A percentile compares a stretch with the other conserved stretches of the same genome.
Evolutionary conservation across 1,140 invertebrate genomes (phyloP).

Genomic region (Cyphomyrmex costatus): DNA sequence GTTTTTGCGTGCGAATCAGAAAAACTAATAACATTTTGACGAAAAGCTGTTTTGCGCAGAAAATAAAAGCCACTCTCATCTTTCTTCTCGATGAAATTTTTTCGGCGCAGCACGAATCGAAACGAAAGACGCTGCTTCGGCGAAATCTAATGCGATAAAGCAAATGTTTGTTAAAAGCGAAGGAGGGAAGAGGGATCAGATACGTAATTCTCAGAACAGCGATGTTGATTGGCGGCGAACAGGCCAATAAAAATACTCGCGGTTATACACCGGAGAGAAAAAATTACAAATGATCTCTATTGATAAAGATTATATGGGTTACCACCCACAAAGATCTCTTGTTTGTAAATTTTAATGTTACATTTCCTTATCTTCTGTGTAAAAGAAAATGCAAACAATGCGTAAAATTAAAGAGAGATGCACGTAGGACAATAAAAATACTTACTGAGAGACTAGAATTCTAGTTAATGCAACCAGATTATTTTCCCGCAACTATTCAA

Average conservation of each 20-base stretch:
- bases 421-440: no score
- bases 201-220: slow-evolving; percentile 63
- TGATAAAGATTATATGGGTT: background rate
- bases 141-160: slow-evolving; percentile 70
- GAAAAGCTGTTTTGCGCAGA: background rate
- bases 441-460: no score
- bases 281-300: background rate
- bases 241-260: slow-evolving; percentile 47
- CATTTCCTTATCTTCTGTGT: background rate
- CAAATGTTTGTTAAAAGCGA: slow-evolving; percentile 68
- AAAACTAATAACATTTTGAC: background rate
- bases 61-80: background rate
- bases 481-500: no score
- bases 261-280: background rate
- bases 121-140: slow-evolving; percentile 55
- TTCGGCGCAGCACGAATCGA: slow-evolving; percentile 39
- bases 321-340: background rate
- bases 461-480: background rate
- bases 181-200: slow-evolving; percentile 48
- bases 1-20: background rate
- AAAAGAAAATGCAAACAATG: background rate
- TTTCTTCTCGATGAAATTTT: slow-evolving; percentile 13
- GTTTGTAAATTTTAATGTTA: background rate
- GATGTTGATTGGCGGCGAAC: slow-evolving; percentile 8
- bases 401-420: no score